A percentile compares a stretch with the other conserved stretches of the same genome.
phyloP scores from a whole-genome alignment of 2,888 invertebrate genomes.

The Blastobasis adustella region DNA sequence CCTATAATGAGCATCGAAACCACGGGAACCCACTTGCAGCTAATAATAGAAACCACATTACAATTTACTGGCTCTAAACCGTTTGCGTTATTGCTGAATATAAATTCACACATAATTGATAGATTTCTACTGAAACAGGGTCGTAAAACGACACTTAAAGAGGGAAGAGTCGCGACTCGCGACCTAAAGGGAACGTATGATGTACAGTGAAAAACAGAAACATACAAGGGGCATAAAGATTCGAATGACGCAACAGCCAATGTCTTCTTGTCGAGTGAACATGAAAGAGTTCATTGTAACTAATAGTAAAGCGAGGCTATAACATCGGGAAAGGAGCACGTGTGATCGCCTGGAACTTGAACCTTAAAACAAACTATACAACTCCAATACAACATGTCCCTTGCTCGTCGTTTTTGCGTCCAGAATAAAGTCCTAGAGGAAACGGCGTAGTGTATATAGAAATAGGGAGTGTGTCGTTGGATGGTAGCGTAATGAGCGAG shows the following conservation, averaged over 20 bases:
- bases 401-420: background rate
- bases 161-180: too few species aligned
- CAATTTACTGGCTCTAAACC: too few species aligned
- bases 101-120: too few species aligned
- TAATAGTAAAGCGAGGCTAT: slow-evolving; percentile 4
- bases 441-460: too few species aligned
- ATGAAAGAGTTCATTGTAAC: slow-evolving; percentile 26
- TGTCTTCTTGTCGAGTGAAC: slow-evolving; percentile 13
- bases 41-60: too few species aligned
- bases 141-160: slow-evolving; percentile 12
- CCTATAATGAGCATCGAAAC: too few species aligned
- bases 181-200: too few species aligned
- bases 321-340: slow-evolving; percentile 11
- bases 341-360: slow-evolving; percentile 11
- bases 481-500: slow-evolving; percentile 7
- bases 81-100: too few species aligned
- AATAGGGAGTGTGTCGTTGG: background rate
- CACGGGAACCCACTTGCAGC: too few species aligned
- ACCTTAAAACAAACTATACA: background rate
- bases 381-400: background rate
- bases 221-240: slow-evolving; percentile 15
- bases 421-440: too few species aligned
- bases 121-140: too few species aligned
- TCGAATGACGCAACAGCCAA: slow-evolving; percentile 17
- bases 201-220: slow-evolving; percentile 12